phyloP scores from a whole-genome alignment of 2,113 vertebrate genomes.

The Anarhynchus alexandrinus region DNA sequence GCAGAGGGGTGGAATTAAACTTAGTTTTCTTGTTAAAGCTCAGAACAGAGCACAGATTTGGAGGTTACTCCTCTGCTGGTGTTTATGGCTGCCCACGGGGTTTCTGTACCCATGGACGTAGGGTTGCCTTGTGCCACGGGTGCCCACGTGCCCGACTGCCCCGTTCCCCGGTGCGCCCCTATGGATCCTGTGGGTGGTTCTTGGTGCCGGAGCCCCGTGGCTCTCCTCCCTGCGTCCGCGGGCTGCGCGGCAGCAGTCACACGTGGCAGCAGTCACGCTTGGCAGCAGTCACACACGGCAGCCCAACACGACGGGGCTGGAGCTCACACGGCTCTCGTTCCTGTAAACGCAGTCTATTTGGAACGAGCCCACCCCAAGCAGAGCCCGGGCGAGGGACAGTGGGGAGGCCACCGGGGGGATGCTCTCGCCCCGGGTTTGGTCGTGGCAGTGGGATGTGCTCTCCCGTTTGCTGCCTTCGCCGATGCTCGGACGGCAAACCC shows the following conservation, averaged over 20 bases:
- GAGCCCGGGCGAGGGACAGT: not conserved
- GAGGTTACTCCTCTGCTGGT: not conserved
- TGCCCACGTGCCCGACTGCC: too few species aligned
- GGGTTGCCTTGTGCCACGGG: not conserved
- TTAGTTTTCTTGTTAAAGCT: not conserved
- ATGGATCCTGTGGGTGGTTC: not conserved
- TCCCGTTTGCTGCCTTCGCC: fast-evolving
- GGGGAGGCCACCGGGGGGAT: not conserved
- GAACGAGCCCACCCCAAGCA: not conserved
- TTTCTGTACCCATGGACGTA: not conserved
- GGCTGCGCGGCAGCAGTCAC: too few species aligned
- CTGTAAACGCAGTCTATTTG: too few species aligned
- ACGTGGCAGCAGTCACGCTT: too few species aligned
- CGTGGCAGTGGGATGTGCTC: fast-evolving
- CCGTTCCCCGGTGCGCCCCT: not conserved
- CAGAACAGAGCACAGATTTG: not conserved
- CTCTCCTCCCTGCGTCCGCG: not conserved
- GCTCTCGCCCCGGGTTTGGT: not conserved
- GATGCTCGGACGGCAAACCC: not conserved
- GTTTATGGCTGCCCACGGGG: not conserved
- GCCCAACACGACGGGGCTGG: too few species aligned
- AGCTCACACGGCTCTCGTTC: not conserved
- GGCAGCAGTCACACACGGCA: too few species aligned
- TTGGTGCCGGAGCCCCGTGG: not conserved
- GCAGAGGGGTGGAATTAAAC: not conserved